Evolutionary conservation across 2,113 vertebrate genomes (phyloP), one percentile per base, ranked within the genome.

Genomic region (Aviceda subcristata): DNA sequence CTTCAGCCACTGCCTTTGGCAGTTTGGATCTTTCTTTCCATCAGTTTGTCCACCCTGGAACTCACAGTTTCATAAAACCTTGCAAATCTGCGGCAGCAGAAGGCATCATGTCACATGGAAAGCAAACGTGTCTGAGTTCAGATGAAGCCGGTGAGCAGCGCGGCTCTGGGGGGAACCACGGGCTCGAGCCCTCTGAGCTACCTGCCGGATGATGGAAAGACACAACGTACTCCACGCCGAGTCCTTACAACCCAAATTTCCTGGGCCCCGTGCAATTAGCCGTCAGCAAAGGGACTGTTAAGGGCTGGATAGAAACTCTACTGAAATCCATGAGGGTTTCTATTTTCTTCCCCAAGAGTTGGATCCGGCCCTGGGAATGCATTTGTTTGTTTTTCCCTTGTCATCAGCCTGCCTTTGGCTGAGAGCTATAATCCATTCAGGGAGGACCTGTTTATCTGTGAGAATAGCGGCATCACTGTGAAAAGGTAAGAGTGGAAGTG

Each of bases 381-480:
- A 75, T 87, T 92, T 96, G 89, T 96, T 96, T 96, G 94, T 81
- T 95, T 95, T 93, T 64, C 79, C 66, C 73, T 76, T 83, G 85
- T 46, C 88, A 85, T 63, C 63, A 43, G 86, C 63, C 86, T 84
- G 72, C 87, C 53, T 89, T 86, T 68, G 85, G 85, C 78, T 27
- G 55, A 88, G 86, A 93, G 86, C 94, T 85, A 27, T n/a, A 62
- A 86, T 85, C 77, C 72, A 51, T 60, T 71, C 87, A 50, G 75
- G 87, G 92, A 75, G 64, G 74, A 88, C 76, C 68, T 95, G 71
- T 85, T 97, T 91, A 90, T 84, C 86, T 93, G 82, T 50, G 73
- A 92, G 88, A 86, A 95, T 2, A 78, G 97, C 53, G 77, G 88
- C 77, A 80, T 38, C 10, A 34, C 88, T 46, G 62, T 55, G 57